These are phyloP conservation scores for Diacarnus erythraeanus DNA, from an alignment of 37 sponge, comb jelly and placozoan species.

Conservation along the genomic window DNA sequence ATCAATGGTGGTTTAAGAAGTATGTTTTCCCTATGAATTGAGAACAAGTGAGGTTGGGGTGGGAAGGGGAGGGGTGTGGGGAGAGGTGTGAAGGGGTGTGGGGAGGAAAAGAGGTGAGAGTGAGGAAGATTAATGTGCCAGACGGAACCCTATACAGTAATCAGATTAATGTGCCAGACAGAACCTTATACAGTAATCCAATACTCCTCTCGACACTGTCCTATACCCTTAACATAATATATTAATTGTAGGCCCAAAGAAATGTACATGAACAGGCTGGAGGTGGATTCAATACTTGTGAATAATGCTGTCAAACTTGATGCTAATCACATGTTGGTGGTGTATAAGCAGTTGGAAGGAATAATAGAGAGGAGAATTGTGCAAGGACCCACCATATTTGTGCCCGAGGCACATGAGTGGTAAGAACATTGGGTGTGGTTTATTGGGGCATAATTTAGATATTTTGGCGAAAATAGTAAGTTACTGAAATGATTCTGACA, in stretches of 20 bases:
- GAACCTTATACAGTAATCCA: too few species aligned
- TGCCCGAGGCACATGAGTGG: slow-evolving; percentile 78
- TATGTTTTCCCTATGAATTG: too few species aligned
- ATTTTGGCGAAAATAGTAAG: too few species aligned
- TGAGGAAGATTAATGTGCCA: background rate
- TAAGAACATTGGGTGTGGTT: slow-evolving; percentile 20
- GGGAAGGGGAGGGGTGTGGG: background rate
- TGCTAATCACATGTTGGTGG: slow-evolving; percentile 72
- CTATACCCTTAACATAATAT: background rate
- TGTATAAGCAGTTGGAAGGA: slow-evolving; percentile 75
- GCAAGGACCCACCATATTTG: slow-evolving; percentile 69
- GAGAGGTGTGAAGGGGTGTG: background rate
- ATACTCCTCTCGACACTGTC: too few species aligned
- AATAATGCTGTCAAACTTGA: slow-evolving; percentile 56
- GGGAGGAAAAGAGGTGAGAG: background rate
- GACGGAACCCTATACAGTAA: too few species aligned
- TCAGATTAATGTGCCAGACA: too few species aligned
- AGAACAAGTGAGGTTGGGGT: background rate
- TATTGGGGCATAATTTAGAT: too few species aligned
- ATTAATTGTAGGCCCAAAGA: slow-evolving; percentile 43
- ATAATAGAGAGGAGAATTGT: slow-evolving; percentile 73
- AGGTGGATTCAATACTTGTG: slow-evolving; percentile 43
- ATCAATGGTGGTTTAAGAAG: too few species aligned
- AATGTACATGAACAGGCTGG: slow-evolving; percentile 66
- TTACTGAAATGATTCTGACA: too few species aligned